A percentile compares a stretch with the other conserved stretches of the same genome.
Conservation (phyloP, 2,797 vertebrate species). For the Sebastes nivosus region DNA sequence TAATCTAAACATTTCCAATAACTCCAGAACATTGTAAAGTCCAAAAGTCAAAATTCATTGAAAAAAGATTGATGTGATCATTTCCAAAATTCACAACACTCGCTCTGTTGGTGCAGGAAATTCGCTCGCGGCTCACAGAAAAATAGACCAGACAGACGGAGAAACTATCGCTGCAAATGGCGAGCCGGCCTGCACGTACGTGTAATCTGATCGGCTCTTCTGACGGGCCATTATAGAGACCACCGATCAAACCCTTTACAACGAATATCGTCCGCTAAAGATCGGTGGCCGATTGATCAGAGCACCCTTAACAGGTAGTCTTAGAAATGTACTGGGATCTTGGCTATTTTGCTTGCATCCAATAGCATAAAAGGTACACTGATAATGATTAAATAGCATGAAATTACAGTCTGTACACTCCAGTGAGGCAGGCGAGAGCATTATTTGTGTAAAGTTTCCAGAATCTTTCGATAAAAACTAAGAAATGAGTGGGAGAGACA, state of each 20-base stretch:
- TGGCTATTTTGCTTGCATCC: neutral
- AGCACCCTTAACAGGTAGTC: neutral
- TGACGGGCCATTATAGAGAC: neutral
- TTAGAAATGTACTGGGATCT: neutral
- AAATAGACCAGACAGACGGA: neutral
- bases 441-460: constrained; percentile 3
- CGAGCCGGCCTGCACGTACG: no score
- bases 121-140: neutral
- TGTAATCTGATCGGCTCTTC: no score
- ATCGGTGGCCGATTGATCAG: neutral
- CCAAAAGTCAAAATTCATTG: neutral
- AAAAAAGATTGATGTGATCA: neutral
- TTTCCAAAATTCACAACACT: no score
- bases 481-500: neutral
- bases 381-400: neutral
- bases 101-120: neutral
- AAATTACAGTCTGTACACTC: neutral
- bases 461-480: constrained; percentile 8
- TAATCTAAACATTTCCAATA: neutral
- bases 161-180: neutral
- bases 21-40: neutral
- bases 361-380: neutral
- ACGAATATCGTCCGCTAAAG: neutral
- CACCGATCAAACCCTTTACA: neutral
- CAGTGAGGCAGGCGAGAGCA: neutral